Evolutionary conservation across 2,113 vertebrate genomes (phyloP), one percentile per base, ranked within the genome.

Genomic region (Callocephalon fimbriatum): DNA sequence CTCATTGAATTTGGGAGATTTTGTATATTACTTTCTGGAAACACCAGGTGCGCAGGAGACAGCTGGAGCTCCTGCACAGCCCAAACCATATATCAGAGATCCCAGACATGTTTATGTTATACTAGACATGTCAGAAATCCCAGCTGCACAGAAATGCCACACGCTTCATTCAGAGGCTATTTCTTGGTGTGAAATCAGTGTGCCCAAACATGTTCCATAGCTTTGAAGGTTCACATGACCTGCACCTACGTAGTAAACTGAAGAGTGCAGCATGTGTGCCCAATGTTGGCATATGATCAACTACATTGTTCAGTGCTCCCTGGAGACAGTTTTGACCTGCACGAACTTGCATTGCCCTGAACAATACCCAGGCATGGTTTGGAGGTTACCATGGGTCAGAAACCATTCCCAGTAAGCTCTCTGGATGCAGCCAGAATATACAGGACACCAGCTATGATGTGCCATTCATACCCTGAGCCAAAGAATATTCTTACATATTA

Each of bases 211-310:
- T 6, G 6, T 82, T 29, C 13, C 23, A 44, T 3, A n/a, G 26
- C 44, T 81, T 19, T 38, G 23, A 48, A 65, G 18, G 10, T 15
- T 61, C 26, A 12, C 13, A 4, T 9, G 15, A 23, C 50, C 71
- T 75, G 13, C 19, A 53, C 3, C 6, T 16, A 8, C 8, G 42
- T 0, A 37, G 38, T 3, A 31, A 59, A 54, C 22, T 63, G 67
- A 59, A 50, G 80, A 79, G 67, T 6, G 53, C 7, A 73, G 29
- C 15, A 38, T 7, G 12, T 19, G 40, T 2, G 3, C 16, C 27
- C 77, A 48, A 2, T 20, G 22, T 1, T 29, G 11, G 5, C 1
- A 1, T 25, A 25, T 12, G 25, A 12, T 8, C 22, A 45, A 1
- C 10, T 15, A 8, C 44, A 19, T 19, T 29, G 13, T 17, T 21